Evolutionary conservation across 2,113 vertebrate genomes (phyloP).

Genomic region (Corvus moneduloides): DNA sequence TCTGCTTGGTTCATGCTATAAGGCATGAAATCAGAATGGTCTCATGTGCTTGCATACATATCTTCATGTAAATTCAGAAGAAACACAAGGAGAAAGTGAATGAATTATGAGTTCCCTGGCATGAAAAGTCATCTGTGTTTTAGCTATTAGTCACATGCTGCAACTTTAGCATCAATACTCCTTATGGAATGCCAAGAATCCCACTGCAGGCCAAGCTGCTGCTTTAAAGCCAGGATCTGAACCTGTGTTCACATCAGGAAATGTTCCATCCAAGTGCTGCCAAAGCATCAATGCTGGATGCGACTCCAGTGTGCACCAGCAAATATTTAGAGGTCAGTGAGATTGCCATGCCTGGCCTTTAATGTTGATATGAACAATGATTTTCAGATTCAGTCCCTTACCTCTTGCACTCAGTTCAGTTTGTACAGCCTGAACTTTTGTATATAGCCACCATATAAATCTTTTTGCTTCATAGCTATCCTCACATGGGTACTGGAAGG

Average conservation of each 20-base stretch:
- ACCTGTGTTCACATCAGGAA: background rate
- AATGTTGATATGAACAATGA: background rate
- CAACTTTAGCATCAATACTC: background rate
- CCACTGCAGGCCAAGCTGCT: background rate
- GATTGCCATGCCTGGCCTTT: background rate
- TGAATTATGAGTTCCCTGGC: background rate
- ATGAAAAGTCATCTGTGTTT: background rate
- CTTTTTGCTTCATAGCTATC: background rate
- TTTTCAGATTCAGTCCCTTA: background rate
- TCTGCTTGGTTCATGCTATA: background rate
- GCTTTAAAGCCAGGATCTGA: background rate
- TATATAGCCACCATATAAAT: background rate
- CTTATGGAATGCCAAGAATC: background rate
- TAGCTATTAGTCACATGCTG: background rate
- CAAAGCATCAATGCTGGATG: background rate
- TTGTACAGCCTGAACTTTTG: background rate
- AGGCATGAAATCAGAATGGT: background rate
- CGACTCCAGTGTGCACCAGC: background rate
- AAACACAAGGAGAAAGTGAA: background rate
- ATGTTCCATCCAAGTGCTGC: background rate
- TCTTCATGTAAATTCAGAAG: background rate
- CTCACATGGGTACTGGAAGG: background rate
- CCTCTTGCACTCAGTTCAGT: background rate
- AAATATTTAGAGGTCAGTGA: background rate
- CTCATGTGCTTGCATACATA: background rate